phyloP scores from a whole-genome alignment of 2,113 vertebrate genomes.

The Scopus umbretta region DNA sequence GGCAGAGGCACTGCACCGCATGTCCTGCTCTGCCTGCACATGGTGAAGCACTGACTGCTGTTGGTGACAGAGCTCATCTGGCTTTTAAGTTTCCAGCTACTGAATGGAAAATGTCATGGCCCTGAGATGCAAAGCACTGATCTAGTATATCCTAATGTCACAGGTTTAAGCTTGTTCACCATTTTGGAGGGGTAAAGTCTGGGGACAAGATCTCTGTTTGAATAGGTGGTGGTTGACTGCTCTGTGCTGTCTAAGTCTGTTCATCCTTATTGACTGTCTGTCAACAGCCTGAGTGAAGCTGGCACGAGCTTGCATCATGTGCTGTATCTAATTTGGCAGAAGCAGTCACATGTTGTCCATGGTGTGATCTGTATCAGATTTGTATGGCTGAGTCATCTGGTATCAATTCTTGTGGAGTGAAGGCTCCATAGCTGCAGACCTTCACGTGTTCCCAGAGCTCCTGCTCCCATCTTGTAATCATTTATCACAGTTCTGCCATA shows the following conservation, averaged over 20 bases:
- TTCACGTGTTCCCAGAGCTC: neutral
- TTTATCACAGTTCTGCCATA: neutral
- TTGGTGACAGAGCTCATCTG: neutral
- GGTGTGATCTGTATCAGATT: conserved; percentile 19
- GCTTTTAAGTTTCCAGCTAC: neutral
- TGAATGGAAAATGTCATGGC: fast-evolving
- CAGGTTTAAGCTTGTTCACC: neutral
- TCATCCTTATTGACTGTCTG: neutral
- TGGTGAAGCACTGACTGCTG: neutral
- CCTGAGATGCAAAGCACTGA: neutral
- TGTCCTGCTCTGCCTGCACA: fast-evolving
- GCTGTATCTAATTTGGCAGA: conserved; percentile 27
- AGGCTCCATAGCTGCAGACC: neutral
- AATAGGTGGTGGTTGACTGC: neutral
- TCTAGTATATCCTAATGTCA: neutral
- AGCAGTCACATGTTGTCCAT: conserved; percentile 17
- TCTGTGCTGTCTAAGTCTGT: neutral
- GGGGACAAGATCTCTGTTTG: neutral
- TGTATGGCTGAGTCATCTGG: conserved; percentile 10
- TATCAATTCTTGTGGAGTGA: neutral
- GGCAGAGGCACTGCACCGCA: fast-evolving
- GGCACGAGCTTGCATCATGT: neutral
- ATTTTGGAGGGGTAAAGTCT: neutral
- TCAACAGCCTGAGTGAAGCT: neutral
- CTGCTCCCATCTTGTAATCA: neutral